Evolutionary conservation across 92 coral and sea anemone species (phyloP).

Genomic region (Pocillopora meandrina): DNA sequence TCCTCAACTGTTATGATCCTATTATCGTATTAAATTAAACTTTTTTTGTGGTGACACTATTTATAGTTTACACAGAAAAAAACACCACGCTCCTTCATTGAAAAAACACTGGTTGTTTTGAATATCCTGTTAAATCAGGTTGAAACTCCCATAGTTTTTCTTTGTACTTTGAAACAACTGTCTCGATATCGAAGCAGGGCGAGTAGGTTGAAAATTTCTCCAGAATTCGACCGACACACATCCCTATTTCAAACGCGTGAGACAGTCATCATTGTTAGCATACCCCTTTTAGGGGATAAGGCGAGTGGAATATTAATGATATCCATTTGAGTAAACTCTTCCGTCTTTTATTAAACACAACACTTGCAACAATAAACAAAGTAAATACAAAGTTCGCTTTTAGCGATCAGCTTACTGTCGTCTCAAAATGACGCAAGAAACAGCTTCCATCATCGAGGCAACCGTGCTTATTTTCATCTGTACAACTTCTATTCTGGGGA

Average conservation of each 20-base stretch:
- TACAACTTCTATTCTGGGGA: slow-evolving; percentile 69
- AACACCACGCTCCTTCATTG: no score
- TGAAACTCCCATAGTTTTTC: no score
- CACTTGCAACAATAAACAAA: slow-evolving; percentile 7
- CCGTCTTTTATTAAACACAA: slow-evolving; percentile 7
- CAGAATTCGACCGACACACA: neutral
- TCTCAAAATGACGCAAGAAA: slow-evolving; percentile 20
- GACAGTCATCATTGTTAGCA: neutral
- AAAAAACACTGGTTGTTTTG: no score
- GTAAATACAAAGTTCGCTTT: neutral
- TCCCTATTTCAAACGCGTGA: neutral
- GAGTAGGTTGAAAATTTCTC: neutral
- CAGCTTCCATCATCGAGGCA: slow-evolving; percentile 43
- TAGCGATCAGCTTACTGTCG: neutral
- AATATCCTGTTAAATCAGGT: no score
- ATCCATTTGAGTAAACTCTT: slow-evolving; percentile 17
- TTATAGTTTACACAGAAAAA: no score
- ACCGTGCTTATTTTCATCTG: slow-evolving; percentile 53
- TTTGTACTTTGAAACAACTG: neutral
- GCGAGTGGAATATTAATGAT: slow-evolving; percentile 12
- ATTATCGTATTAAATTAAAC: no score
- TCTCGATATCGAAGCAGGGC: neutral
- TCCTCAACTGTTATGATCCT: no score
- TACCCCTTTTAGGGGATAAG: neutral
- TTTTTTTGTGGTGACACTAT: no score